Base-by-base conservation (phyloP, 2,113 vertebrate genomes). In the Pavo muticus region DNA sequence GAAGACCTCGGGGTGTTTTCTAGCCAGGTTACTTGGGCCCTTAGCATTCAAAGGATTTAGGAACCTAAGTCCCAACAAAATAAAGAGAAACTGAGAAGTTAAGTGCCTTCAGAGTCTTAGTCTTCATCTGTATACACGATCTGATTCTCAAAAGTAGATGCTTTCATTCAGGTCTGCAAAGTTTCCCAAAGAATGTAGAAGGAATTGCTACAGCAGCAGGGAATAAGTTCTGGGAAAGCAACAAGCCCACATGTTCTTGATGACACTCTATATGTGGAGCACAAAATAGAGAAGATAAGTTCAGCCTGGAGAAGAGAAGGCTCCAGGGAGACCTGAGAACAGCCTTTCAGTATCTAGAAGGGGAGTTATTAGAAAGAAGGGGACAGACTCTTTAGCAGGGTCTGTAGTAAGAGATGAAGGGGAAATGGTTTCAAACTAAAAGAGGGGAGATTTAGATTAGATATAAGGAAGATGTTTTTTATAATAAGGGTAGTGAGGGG, bases 21-120 rank as follows among this genome's bases (percentile, higher is more conserved):
- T 74, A 83, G 75, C 72, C 91, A 77, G 93, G 93, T 88, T 73
- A 42, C 81, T 89, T 11, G 15, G 39, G 54, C 70, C 48, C 20
- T 90, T 52, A 75, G 47, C 47, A 24, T 87, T 78, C 44, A 75
- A 75, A 84, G 64, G 65, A 75, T 84, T 94, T 91, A 89, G 73
- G n/a, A 89, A 70, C 90, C 45, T 54, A 91, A 74, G 35, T 83
- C 48, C 48, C 48, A 61, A 18, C 0, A 5, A 89, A 92, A 93
- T 87, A 74, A 81, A 76, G 69, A 85, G 47, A 70, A 91, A 68
- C 7, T 39, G 76, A 81, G 72, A 87, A 91, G 70, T 59, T 7
- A 80, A 32, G 12, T 83, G 42, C 91, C 79, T 90, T 81, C 14
- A 32, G 7, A 37, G 35, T 71, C 35, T 52, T 52, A 35, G 19